Evolutionary conservation across 2,888 invertebrate species (phyloP).

Genomic region (Hydriomena furcata): DNA sequence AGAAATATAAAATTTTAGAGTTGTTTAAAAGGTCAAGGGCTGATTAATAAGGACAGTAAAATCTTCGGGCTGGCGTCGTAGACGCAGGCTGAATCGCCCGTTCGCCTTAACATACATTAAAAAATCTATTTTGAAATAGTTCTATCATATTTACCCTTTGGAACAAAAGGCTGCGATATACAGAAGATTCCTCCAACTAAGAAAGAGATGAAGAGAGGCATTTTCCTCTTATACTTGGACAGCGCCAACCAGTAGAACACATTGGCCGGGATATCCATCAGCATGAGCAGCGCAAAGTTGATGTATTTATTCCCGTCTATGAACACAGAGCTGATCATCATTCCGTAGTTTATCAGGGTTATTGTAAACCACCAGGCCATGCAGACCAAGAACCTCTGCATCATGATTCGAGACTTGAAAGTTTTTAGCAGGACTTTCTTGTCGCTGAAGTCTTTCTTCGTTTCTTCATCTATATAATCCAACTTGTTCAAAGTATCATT

Average conservation of each 20-base stretch:
- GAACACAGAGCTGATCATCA: slow-evolving; percentile 77
- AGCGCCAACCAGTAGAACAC: slow-evolving; percentile 73
- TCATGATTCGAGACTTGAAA: slow-evolving; percentile 69
- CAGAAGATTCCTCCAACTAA: slow-evolving; percentile 70
- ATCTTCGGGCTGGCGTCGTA: no score
- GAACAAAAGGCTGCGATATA: slow-evolving; percentile 68
- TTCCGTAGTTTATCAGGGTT: slow-evolving; percentile 76
- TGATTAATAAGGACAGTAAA: no score
- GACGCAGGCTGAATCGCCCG: no score
- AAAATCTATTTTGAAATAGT: no score
- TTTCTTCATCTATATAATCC: slow-evolving; percentile 61
- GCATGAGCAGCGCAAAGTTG: slow-evolving; percentile 71
- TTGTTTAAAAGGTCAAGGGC: no score
- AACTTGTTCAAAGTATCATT: slow-evolving; percentile 53
- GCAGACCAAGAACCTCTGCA: slow-evolving; percentile 71
- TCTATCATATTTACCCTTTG: slow-evolving; percentile 54
- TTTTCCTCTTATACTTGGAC: slow-evolving; percentile 64
- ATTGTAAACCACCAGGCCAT: slow-evolving; percentile 78
- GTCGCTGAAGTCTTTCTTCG: slow-evolving; percentile 50
- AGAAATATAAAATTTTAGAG: background rate
- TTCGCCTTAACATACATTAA: no score
- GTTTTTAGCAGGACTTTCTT: slow-evolving; percentile 64
- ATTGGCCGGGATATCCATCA: slow-evolving; percentile 76
- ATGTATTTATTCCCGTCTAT: slow-evolving; percentile 74
- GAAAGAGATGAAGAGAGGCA: slow-evolving; percentile 65